These are phyloP conservation scores for Cyaniris semiargus DNA, from an alignment of 2,888 invertebrate genomes.

Conservation along the genomic window DNA sequence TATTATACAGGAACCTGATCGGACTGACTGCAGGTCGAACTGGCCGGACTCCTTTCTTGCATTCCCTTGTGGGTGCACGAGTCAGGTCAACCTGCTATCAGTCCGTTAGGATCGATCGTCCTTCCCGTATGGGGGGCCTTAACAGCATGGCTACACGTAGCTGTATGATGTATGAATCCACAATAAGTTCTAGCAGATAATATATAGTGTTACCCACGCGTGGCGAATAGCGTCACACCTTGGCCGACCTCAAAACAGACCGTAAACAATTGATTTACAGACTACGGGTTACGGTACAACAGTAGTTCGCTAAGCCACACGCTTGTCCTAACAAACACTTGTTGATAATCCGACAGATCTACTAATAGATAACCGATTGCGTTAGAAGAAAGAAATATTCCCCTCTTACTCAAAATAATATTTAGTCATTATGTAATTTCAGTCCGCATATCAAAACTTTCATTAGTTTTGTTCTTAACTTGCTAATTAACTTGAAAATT, in stretches of 20 bases:
- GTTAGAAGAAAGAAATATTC: no score
- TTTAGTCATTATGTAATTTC: background rate
- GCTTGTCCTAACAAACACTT: slow-evolving; percentile 28
- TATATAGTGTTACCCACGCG: slow-evolving; percentile 16
- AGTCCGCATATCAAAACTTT: background rate
- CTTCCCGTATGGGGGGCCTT: background rate
- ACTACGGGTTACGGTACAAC: slow-evolving; percentile 18
- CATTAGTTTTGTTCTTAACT: background rate
- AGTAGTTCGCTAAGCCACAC: slow-evolving; percentile 37
- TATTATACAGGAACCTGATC: no score
- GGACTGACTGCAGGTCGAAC: no score
- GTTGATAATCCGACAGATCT: background rate
- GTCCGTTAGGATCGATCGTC: background rate
- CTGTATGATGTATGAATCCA: background rate
- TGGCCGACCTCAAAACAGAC: slow-evolving; percentile 38
- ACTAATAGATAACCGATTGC: background rate
- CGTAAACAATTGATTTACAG: slow-evolving; percentile 42
- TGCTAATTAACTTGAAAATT: background rate
- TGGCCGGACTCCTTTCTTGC: no score
- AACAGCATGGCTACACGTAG: background rate
- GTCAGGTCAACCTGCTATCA: background rate
- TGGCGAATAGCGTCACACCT: slow-evolving; percentile 17
- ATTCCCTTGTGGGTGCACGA: no score
- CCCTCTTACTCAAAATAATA: background rate
- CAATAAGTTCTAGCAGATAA: background rate